phyloP scores from a whole-genome alignment of 2,888 invertebrate species.

The Galeopsomyia nigrocyanea region DNA sequence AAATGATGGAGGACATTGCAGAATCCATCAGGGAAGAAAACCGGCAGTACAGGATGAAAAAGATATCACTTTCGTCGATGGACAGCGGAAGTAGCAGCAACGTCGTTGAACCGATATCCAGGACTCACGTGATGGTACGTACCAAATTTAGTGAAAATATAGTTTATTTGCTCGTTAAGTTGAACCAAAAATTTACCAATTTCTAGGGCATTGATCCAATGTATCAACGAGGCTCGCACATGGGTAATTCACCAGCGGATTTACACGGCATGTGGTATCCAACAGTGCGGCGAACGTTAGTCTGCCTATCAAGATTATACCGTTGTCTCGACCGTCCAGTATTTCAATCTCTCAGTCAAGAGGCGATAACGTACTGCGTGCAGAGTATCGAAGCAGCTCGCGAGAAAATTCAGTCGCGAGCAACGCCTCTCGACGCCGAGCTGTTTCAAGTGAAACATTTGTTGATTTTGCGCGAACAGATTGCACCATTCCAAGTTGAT shows the following conservation, averaged over 20 bases:
- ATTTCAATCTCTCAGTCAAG: conserved; percentile 97
- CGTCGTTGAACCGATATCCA: conserved; percentile 56
- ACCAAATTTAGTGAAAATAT: neutral
- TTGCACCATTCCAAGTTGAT: conserved; percentile 97
- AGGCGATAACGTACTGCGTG: conserved; percentile 93
- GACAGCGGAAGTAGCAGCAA: conserved; percentile 54
- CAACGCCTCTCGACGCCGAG: conserved; percentile 90
- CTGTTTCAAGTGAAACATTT: conserved; percentile 99
- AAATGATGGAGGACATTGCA: conserved; percentile 91
- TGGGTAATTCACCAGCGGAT: conserved; percentile 88
- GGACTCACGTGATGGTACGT: conserved; percentile 54
- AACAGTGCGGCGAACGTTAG: conserved; percentile 92
- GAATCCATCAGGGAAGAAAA: conserved; percentile 64
- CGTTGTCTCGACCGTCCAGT: conserved; percentile 94
- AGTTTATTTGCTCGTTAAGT: too few species aligned
- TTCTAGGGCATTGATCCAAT: conserved; percentile 58
- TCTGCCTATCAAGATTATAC: conserved; percentile 92
- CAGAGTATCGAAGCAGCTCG: conserved; percentile 89
- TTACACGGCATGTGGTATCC: conserved; percentile 99
- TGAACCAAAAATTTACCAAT: too few species aligned
- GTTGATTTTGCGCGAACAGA: conserved; percentile 96
- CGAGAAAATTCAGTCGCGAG: conserved; percentile 81
- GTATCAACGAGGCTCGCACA: conserved; percentile 59
- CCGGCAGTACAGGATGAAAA: conserved; percentile 61
- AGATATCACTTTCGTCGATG: conserved; percentile 61